A percentile compares a stretch with the other conserved stretches of the same genome.
These are phyloP conservation scores for Champsocephalus gunnari DNA, from an alignment of 2,797 vertebrate genomes.

Conservation along the genomic window DNA sequence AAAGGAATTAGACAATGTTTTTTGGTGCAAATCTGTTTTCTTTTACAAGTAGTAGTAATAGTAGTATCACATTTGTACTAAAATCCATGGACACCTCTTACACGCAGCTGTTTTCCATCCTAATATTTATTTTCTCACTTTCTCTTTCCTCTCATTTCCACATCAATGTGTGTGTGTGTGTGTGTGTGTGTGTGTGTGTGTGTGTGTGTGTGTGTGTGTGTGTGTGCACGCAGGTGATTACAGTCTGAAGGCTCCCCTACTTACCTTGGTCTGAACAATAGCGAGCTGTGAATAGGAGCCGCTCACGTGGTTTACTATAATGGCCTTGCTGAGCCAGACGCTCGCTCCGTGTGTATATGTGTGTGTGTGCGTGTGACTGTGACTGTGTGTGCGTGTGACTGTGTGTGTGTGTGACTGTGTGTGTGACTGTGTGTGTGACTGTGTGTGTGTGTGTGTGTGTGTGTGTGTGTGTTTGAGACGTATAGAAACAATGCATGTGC, in stretches of 20 bases:
- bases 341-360: constrained; percentile 40
- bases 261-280: constrained; percentile 88
- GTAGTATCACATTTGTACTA: constrained; percentile 1
- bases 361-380: constrained; percentile 15
- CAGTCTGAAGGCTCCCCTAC: constrained; percentile 84
- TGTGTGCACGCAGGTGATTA: constrained; percentile 78
- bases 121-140: constrained; percentile 75
- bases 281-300: constrained; percentile 81
- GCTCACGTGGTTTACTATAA: constrained; percentile 86
- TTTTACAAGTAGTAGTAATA: neutral
- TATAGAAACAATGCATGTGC: constrained; percentile 80
- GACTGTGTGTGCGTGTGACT: constrained; percentile 15
- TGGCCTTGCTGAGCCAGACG: constrained; percentile 81
- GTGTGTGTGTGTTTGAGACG: constrained; percentile 54
- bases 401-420: constrained; percentile 20
- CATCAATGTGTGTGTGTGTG: constrained; percentile 17
- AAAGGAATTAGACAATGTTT: constrained; percentile 12
- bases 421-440: constrained; percentile 21
- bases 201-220: constrained; percentile 31
- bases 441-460: constrained; percentile 32
- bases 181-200: constrained; percentile 16
- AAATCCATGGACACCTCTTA: constrained; percentile 10
- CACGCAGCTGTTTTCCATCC: constrained; percentile 56
- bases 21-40: constrained; percentile 2
- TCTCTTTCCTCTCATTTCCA: constrained; percentile 63